Conservation (phyloP, 2,113 vertebrate genomes). For the Reinhardtius hippoglossoides region DNA sequence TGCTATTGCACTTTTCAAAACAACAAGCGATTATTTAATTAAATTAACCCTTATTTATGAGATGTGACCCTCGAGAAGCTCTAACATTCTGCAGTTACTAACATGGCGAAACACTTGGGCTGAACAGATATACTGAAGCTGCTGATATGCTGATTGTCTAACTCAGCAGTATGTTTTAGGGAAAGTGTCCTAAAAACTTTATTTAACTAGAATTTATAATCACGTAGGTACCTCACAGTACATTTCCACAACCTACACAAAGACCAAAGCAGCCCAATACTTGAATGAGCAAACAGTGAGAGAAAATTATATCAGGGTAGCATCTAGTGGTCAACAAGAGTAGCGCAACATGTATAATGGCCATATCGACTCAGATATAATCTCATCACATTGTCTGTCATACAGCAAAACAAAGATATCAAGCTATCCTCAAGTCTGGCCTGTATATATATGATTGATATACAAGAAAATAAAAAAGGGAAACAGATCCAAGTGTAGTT, state of each 20-base stretch:
- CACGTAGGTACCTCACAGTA: background rate
- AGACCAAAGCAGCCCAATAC: background rate
- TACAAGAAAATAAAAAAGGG: too few species aligned
- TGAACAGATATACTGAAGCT: background rate
- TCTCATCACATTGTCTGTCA: too few species aligned
- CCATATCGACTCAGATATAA: too few species aligned
- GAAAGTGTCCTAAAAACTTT: too few species aligned
- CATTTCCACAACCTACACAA: background rate
- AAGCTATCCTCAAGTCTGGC: too few species aligned
- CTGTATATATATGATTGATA: too few species aligned
- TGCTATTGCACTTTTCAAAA: background rate
- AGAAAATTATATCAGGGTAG: background rate
- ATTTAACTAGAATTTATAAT: background rate
- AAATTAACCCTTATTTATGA: background rate
- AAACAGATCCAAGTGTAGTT: too few species aligned
- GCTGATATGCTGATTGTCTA: background rate
- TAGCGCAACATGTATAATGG: too few species aligned
- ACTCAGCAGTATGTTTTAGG: too few species aligned
- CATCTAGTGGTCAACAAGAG: constrained; percentile 23
- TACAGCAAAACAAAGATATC: too few species aligned
- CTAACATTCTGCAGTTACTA: background rate
- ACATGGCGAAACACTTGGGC: background rate
- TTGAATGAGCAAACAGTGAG: background rate
- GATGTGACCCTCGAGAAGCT: background rate
- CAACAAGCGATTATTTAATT: background rate